Evolutionary conservation across 2,888 invertebrate species (phyloP).

Genomic region (Stomorhina lunata): DNA sequence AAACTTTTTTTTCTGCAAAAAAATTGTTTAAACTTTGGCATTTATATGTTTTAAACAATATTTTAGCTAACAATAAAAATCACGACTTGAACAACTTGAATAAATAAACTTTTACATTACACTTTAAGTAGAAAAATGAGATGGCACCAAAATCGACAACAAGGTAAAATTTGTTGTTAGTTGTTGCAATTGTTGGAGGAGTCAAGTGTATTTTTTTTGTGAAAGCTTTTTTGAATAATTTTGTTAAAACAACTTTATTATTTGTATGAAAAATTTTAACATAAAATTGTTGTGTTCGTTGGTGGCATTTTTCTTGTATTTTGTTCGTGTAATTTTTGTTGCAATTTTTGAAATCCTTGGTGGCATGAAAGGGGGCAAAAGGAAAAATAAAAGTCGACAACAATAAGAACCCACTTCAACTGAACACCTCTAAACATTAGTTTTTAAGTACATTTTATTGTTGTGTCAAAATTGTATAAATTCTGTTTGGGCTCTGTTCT

Average conservation of each 20-base stretch:
- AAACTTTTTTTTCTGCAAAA: slow-evolving; percentile 35
- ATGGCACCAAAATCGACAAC: neutral
- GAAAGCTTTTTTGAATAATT: slow-evolving; percentile 51
- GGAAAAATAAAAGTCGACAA: no score
- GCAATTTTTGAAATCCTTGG: slow-evolving; percentile 11
- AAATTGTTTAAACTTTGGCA: neutral
- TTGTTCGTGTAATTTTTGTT: slow-evolving; percentile 5
- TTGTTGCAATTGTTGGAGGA: slow-evolving; percentile 29
- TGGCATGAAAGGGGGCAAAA: no score
- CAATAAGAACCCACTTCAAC: slow-evolving; percentile 16
- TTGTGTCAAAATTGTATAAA: slow-evolving; percentile 55
- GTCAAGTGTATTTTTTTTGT: slow-evolving; percentile 51
- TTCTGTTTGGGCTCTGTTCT: neutral
- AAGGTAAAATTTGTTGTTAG: neutral
- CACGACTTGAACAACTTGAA: slow-evolving; percentile 46
- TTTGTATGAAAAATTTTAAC: slow-evolving; percentile 17
- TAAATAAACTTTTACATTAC: slow-evolving; percentile 47
- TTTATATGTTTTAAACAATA: slow-evolving; percentile 42
- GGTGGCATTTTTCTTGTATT: slow-evolving; percentile 27
- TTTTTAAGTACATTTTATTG: slow-evolving; percentile 64
- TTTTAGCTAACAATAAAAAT: slow-evolving; percentile 62
- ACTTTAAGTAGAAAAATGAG: slow-evolving; percentile 1
- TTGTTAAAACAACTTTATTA: slow-evolving; percentile 42
- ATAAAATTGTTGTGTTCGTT: slow-evolving; percentile 35
- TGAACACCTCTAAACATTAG: slow-evolving; percentile 60